Base-by-base conservation (phyloP, 2,888 invertebrate genomes). In the Sarcophaga carnaria region DNA sequence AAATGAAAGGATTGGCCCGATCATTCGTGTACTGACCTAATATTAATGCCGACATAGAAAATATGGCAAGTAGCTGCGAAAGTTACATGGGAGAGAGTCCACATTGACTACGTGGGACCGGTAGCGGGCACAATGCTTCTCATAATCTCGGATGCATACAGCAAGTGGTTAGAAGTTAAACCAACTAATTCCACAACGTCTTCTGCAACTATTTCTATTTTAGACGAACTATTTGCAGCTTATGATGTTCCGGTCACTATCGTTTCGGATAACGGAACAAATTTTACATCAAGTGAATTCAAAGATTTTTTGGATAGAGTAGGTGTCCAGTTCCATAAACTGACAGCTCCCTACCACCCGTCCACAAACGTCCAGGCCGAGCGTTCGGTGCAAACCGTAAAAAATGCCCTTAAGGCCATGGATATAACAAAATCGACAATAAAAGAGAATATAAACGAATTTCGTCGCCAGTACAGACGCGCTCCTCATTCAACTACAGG, bases 41-140 rank as follows among this genome's bases (percentile, higher is more conserved):
- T 4, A 59, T 77, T 4, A 67, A 83, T 22, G 54, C 14, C 37
- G 6, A 72, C 67, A 79, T 80, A 10, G 77, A 83, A 25, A 54
- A 63, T 20, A 63, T 70, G 20, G 78, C 67, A 11, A 71, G 5
- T 64, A 70, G 45, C 22, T 10, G 22, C 75, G 0, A 82, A 66
- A 45, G 71, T 71, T 10, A 76, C 82, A 3, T 80, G 67, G 79
- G 45, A 86, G n/a, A 76, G 79, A 10, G 76, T 76, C 14, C 62
- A 86, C 60, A 25, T 79, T 12, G 94, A 94, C 88, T 94, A 92
- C 88, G 92, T 93, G 14, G 93, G 93, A 20, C 93, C 92, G 45
- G 88, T 92, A 74, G 75, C 89, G 10, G 91, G 90, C 10, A 82
- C 83, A 20, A 90, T 89, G 89, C 90, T 91, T 47, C 83, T 93